phyloP scores from a whole-genome alignment of 2,113 vertebrate species.

The Meleagris gallopavo region DNA sequence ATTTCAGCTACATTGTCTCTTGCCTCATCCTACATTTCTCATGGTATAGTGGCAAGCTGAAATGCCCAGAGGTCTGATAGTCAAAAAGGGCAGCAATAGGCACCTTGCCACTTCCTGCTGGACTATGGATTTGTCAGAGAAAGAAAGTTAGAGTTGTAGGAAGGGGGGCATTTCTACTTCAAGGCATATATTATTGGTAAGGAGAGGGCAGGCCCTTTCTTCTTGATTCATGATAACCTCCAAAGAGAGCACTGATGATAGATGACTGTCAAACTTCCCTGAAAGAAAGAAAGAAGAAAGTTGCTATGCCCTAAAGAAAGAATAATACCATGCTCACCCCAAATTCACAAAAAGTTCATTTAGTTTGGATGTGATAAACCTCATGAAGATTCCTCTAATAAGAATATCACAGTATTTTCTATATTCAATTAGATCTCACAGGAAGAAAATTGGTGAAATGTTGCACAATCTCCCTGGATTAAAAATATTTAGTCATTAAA shows the following conservation, averaged over 20 bases:
- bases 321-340: not conserved
- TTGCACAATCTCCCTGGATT: not conserved
- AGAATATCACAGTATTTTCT: slow-evolving; percentile 1
- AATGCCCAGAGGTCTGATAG: slow-evolving; percentile 53
- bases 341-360: not conserved
- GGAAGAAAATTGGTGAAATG: not conserved
- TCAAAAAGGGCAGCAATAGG: slow-evolving; percentile 58
- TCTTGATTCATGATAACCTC: slow-evolving; percentile 34
- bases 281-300: no score
- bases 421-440: not conserved
- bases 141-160: not conserved
- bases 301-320: slow-evolving; percentile 49
- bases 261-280: slow-evolving; percentile 52
- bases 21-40: slow-evolving; percentile 58
- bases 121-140: slow-evolving; percentile 39
- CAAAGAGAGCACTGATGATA: slow-evolving; percentile 38
- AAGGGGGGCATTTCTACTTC: slow-evolving; percentile 6
- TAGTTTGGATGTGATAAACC: not conserved
- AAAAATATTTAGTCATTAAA: not conserved
- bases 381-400: slow-evolving; percentile 1
- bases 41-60: slow-evolving; percentile 16
- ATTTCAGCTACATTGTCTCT: slow-evolving; percentile 57
- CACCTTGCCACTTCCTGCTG: slow-evolving; percentile 52
- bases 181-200: slow-evolving; percentile 28
- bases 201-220: slow-evolving; percentile 49